Evolutionary conservation across 1,140 invertebrate species (phyloP), one percentile per base, ranked within the genome.

Genomic region (Muscidifurax raptorellus): DNA sequence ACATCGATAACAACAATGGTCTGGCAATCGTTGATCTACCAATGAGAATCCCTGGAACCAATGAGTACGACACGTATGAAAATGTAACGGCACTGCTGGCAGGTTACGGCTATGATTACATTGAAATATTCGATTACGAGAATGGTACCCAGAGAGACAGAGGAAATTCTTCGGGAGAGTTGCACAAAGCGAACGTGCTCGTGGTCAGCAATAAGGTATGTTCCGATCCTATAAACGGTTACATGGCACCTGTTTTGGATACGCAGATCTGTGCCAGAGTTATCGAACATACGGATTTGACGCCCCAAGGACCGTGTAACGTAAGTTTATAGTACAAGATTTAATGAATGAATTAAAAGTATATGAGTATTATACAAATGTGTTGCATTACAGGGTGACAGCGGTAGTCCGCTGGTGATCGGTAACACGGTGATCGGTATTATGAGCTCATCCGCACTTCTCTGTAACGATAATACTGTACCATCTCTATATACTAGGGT

Each of bases 291-390:
- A 25, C 72, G 10, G 47, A 79, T 25, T n/a, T 32, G 27, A 84
- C 64, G 15, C 67, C 75, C 0, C 78, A 81, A 76, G 85, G 85
- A 18, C 40, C 75, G 13, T 86, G 82, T 9, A 67, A 44, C 28
- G 85, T 75, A 36, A 85, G 82, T 76, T 13, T 22, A 9, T 36
- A 36, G 44, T 52, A 59, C n/a, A n/a, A n/a, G 1, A 40, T 40
- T 40, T 40, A 40, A 40, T 40, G 7, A 40, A 40, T 40, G 5
- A 40, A 40, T 9, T 40, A 40, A 40, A 0, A 40, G 10, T 40
- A 40, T 40, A 6, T 59, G 5, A 1, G 22, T 5, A 59, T 59
- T 59, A 4, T 59, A 59, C 15, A 59, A n/a, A 7, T 22, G 6
- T n/a, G 18, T n/a, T 47, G 13, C 25, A 3, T 75, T 10, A 12